Conservation (phyloP, 2,113 vertebrate genomes). For the Mus pahari region DNA sequence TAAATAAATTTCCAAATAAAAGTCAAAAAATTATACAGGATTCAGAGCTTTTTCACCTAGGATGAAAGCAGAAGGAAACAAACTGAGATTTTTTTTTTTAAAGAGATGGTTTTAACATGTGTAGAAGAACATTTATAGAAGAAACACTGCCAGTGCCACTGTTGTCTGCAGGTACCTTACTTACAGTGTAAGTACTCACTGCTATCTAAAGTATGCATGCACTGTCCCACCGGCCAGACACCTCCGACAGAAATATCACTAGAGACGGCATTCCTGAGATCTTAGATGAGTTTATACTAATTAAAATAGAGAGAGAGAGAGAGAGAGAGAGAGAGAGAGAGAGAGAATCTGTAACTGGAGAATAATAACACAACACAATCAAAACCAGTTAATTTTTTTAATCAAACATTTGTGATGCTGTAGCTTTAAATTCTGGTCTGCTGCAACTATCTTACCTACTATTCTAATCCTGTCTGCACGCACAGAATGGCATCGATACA, state of each 20-base stretch:
- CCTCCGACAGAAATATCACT: slow-evolving; percentile 59
- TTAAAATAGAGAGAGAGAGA: slow-evolving; percentile 38
- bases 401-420: slow-evolving; percentile 75
- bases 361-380: slow-evolving; percentile 78
- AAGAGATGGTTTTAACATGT: slow-evolving; percentile 66
- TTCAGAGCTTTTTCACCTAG: slow-evolving; percentile 48
- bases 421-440: slow-evolving; percentile 74
- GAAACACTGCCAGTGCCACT: background rate
- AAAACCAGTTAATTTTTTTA: slow-evolving; percentile 67
- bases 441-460: slow-evolving; percentile 70
- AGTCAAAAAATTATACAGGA: slow-evolving; percentile 37
- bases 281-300: slow-evolving; percentile 54
- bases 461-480: slow-evolving; percentile 71
- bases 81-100: slow-evolving; percentile 47
- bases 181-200: slow-evolving; percentile 43
- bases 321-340: slow-evolving; percentile 8
- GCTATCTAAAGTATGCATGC: slow-evolving; percentile 64
- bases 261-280: slow-evolving; percentile 31
- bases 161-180: slow-evolving; percentile 51
- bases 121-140: background rate
- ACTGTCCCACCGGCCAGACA: slow-evolving; percentile 40
- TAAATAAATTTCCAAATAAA: slow-evolving; percentile 61
- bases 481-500: slow-evolving; percentile 38
- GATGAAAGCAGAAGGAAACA: slow-evolving; percentile 63
- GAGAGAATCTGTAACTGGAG: slow-evolving; percentile 58